Evolutionary conservation across 2,888 invertebrate genomes (phyloP), one percentile per base, ranked within the genome.

Genomic region (Pheosia gnoma): DNA sequence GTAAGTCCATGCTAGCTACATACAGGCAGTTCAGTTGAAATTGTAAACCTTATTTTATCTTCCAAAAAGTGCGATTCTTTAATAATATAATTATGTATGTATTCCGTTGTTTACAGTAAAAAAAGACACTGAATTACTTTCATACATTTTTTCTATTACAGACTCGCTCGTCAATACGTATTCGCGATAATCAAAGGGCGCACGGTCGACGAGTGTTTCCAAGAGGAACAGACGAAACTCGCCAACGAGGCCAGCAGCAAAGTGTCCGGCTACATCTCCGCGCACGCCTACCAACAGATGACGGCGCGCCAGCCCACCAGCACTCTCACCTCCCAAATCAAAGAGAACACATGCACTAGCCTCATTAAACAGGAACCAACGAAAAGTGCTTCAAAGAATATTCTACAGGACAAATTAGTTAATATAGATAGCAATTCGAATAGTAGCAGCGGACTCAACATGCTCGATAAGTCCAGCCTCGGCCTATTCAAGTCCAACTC

Each of bases 121-220:
- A 39, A 39, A 6, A 25, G 25, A 25, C 25, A 2, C 25, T 25
- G 25, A 39, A 39, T 39, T 39, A 39, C 7, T 3, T 7, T 7
- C 10, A 11, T n/a, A 36, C 52, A 5, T 36, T 66, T 39, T 52
- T 51, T 62, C 41, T 59, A 59, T 83, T 82, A 0, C 83, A 95
- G 96, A 68, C 87, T 96, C 59, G 95, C 96, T 0, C 94, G 95
- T 47, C 94, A 94, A 67, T 95, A 96, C 82, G 95, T 94, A 0
- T 95, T 93, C 75, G 93, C 94, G 0, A 96, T 96, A 11, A 95
- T 95, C 63, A 94, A 95, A 78, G 96, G 96, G 0, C 95, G 95
- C 71, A 89, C 94, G 0, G 94, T 95, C 3, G 96, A 96, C 52
- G 96, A 96, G 58, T 95, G 96, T 64, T 91, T 94, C 70, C 88